Base-by-base conservation (phyloP, 2,113 vertebrate species). In the Gymnarchus niloticus region DNA sequence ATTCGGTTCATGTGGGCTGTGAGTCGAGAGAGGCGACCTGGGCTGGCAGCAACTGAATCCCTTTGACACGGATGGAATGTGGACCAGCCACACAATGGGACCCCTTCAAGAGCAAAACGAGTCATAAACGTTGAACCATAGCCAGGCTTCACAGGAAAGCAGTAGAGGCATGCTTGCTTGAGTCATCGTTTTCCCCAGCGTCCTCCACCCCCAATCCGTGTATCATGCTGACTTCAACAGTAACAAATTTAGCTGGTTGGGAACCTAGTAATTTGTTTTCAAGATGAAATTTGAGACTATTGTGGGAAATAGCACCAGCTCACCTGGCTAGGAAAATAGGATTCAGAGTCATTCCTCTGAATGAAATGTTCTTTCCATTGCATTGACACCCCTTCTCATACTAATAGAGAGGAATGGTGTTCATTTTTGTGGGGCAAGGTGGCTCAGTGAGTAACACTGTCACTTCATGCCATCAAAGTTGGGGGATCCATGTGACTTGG, bases 91-190 rank as follows among this genome's bases (percentile, higher is more conserved):
- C 84, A 80, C 52, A 84, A 84, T 52, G 44, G 25, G 9, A 57
- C 14, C 56, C 83, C 56, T 48, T 78, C 73, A 81, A 73, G 4
- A 86, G 87, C 87, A 85, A 88, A 92, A 88, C 76, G 83, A 87
- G 14, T 85, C 83, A 87, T 90, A 90, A 91, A 28, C 90, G 90
- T 90, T 92, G 89, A 92, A 89, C 89, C 85, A 83, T 46, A 56
- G 78, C 85, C 86, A 46, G 33, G 49, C 80, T 81, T 86, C 87
- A 90, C 89, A 92, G 87, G 77, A 33, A 54, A 84, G 88, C 88
- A 87, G 88, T 89, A 90, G 88, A 90, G 86, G 84, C 69, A 25
- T 44, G 69, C 73, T 84, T 19, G 6, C 83, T 87, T 90, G 88
- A 92, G 82, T 92, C 89, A 82, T 86, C 84, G 83, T 65, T 89